Conservation (phyloP, 2,888 invertebrate species). For the Drosophila greeni region DNA sequence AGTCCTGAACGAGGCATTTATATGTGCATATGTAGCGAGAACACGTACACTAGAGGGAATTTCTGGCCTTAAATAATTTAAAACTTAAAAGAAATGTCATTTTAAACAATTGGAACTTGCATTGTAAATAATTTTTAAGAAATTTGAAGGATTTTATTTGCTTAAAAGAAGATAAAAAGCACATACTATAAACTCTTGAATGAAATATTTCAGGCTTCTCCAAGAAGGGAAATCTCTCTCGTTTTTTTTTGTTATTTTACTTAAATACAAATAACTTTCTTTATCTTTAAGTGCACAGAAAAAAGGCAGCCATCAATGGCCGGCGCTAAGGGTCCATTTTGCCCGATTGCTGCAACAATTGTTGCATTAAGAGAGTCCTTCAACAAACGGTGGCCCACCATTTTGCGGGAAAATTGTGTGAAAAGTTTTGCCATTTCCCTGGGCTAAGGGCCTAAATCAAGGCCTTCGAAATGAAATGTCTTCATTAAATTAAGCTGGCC, state of each 20-base stretch:
- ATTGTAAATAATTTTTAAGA: neutral
- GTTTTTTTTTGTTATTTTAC: accelerated
- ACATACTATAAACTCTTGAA: neutral
- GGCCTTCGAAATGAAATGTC: slow-evolving; percentile 58
- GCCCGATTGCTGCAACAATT: slow-evolving; percentile 55
- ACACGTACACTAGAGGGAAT: neutral
- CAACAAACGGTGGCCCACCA: slow-evolving; percentile 37
- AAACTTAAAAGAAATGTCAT: neutral
- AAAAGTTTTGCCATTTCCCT: slow-evolving; percentile 21
- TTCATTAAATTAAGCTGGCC: slow-evolving; percentile 65
- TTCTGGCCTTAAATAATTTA: neutral
- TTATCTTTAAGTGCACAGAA: neutral
- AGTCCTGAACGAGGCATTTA: slow-evolving; percentile 40
- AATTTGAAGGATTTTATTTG: neutral
- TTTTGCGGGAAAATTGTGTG: slow-evolving; percentile 50
- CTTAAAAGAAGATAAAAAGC: neutral
- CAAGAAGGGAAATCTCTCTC: no score
- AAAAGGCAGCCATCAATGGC: slow-evolving; percentile 28
- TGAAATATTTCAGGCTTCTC: neutral
- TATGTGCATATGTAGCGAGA: slow-evolving; percentile 40
- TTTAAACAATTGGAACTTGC: neutral
- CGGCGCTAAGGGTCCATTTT: slow-evolving; percentile 29
- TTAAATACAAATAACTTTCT: neutral
- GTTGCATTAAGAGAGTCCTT: slow-evolving; percentile 65
- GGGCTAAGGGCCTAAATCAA: slow-evolving; percentile 49